Percentiles rank a stretch among this genome's conserved stretches.
phyloP scores from a whole-genome alignment of 2,797 vertebrate species.

The Artibeus jamaicensis region DNA sequence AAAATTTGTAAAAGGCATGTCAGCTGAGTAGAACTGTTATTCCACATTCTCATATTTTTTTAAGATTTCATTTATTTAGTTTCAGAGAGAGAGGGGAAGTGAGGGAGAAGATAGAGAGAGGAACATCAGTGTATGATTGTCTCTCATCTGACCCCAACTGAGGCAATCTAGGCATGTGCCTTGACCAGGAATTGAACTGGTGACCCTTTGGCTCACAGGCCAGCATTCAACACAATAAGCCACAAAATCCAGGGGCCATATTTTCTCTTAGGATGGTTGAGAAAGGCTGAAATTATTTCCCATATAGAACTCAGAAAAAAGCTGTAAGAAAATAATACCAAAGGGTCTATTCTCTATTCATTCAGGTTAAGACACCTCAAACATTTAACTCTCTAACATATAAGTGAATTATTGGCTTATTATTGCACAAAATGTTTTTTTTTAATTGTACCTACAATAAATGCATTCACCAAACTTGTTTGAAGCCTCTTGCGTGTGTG shows the following conservation, averaged over 20 bases:
- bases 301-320: not conserved
- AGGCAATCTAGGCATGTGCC: too few species aligned
- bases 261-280: not conserved
- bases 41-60: not conserved
- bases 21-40: not conserved
- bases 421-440: not conserved
- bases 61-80: too few species aligned
- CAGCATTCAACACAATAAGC: too few species aligned
- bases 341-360: not conserved
- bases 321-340: not conserved
- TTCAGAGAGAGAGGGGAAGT: too few species aligned
- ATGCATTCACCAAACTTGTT: not conserved
- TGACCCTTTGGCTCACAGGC: too few species aligned
- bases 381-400: not conserved
- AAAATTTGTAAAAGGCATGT: not conserved
- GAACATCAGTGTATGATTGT: too few species aligned
- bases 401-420: not conserved
- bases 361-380: not conserved
- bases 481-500: not conserved
- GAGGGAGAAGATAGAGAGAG: too few species aligned
- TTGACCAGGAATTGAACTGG: too few species aligned
- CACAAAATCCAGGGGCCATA: not conserved
- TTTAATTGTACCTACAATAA: not conserved
- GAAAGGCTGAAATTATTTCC: not conserved
- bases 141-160: too few species aligned